phyloP scores from a whole-genome alignment of 1,140 invertebrate genomes.

The Drosophila quadrilineata region DNA sequence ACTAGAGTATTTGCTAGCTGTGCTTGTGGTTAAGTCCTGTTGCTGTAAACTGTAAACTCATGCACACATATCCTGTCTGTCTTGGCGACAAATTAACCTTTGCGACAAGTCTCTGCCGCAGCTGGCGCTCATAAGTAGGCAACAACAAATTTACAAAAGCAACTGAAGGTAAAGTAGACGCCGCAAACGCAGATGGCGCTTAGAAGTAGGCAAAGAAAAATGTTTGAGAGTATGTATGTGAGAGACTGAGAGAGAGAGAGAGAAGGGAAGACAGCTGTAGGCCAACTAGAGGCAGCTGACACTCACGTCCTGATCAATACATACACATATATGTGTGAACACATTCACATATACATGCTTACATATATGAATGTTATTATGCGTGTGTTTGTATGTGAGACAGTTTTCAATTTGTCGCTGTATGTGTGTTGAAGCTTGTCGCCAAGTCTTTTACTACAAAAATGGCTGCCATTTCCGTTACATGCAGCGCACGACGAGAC shows the following conservation, averaged over 20 bases:
- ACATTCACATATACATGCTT: not conserved
- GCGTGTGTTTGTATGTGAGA: conserved; percentile 6
- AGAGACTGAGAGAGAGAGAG: too few relatives aligned
- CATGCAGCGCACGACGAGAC: conserved; percentile 68
- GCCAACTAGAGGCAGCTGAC: too few relatives aligned
- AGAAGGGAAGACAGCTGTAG: too few relatives aligned
- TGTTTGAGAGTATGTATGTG: too few relatives aligned
- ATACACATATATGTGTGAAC: not conserved
- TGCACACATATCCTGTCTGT: conserved; percentile 11
- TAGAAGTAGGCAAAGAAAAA: too few relatives aligned
- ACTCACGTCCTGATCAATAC: conserved; percentile 23
- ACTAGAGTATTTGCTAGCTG: conserved; percentile 4
- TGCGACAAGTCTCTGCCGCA: conserved; percentile 2
- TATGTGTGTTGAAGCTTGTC: conserved; percentile 9
- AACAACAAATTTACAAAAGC: too few relatives aligned
- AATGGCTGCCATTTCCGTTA: conserved; percentile 72
- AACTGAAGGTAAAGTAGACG: too few relatives aligned
- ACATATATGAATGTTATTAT: too few relatives aligned
- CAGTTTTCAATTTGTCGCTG: conserved; percentile 29
- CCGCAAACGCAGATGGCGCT: too few relatives aligned
- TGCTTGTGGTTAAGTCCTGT: not conserved
- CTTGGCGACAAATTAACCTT: conserved; percentile 25
- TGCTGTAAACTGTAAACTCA: too few relatives aligned
- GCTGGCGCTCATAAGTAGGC: conserved; percentile 41
- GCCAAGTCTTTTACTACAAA: conserved; percentile 20